Evolutionary conservation across 1,140 invertebrate genomes (phyloP).

Genomic region (Megalopta genalis): DNA sequence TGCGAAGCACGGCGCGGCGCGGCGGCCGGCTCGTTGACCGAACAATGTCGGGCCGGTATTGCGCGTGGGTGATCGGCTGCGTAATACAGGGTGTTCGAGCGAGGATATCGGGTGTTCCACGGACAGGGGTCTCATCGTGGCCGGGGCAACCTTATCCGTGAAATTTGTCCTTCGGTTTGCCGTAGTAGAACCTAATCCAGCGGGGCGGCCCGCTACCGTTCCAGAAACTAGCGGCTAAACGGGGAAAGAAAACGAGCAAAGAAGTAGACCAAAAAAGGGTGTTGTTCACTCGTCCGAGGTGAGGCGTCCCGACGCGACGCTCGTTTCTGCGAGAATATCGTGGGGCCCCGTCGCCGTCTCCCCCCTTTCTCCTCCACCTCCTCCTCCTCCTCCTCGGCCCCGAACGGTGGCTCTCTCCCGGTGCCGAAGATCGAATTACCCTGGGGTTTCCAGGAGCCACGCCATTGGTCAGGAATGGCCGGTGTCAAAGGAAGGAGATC

Average conservation of each 20-base stretch:
- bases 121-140: slow-evolving; percentile 44
- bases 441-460: slow-evolving; percentile 51
- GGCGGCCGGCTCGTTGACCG: slow-evolving; percentile 20
- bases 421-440: slow-evolving; percentile 64
- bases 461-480: slow-evolving; percentile 56
- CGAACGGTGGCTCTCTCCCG: no score
- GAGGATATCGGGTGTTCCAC: slow-evolving; percentile 53
- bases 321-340: slow-evolving; percentile 40
- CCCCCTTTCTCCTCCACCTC: no score
- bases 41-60: slow-evolving; percentile 30
- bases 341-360: background rate
- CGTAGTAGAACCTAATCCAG: slow-evolving; percentile 58
- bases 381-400: no score
- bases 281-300: slow-evolving; percentile 46
- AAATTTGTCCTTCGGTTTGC: slow-evolving; percentile 58
- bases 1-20: no score
- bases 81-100: slow-evolving; percentile 63
- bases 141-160: slow-evolving; percentile 61
- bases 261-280: slow-evolving; percentile 30
- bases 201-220: slow-evolving; percentile 62
- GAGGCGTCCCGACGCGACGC: slow-evolving; percentile 1
- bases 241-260: slow-evolving; percentile 37
- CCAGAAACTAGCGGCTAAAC: slow-evolving; percentile 23
- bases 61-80: slow-evolving; percentile 55
- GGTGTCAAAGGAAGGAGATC: slow-evolving; percentile 60